Evolutionary conservation across 2,113 vertebrate species (phyloP), one percentile per base, ranked within the genome.

Genomic region (Ivindomyrus marchei): DNA sequence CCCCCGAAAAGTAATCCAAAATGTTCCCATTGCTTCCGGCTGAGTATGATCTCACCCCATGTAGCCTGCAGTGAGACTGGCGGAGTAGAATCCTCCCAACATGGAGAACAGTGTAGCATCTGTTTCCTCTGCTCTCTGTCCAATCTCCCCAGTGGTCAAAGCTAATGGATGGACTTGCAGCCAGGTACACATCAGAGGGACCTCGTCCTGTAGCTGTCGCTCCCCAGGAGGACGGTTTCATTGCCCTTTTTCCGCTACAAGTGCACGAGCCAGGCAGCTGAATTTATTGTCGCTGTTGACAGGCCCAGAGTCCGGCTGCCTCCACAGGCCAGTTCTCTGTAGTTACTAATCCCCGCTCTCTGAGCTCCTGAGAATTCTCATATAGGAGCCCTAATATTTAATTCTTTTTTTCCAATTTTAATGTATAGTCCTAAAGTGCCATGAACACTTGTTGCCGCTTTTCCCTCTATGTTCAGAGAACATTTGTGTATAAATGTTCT

Each of bases 21-120:
- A 17, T 58, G 36, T 58, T n/a, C 52, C 50, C 50, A 36, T 47
- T 24, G 13, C 45, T 50, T 86, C 52, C 89, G 85, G 56, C 42
- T 80, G 49, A 1, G 50, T 36, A 58, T 88, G 47, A 91, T 90
- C 87, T 90, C 85, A 91, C 74, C 19, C 91, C 8, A 0, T 4
- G 8, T 8, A 24, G 88, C 74, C 85, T 86, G 85, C 6, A 24
- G 62, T 89, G 66, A 58, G 90, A 90, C 87, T 90, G 83, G 77
- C 90, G 13, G 47, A 90, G 85, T 45, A 74, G 52, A 88, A 58
- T 42, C 77, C 11, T 84, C 42, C 39, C 42, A 1, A 46, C 74
- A 9, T 9, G 2, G 36, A 83, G 52, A 66, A 88, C 86, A 88
- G 39, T 21, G 15, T 7, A 58, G 52, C 90, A 90, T 88, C 87